phyloP scores from a whole-genome alignment of 2,797 vertebrate species.

The Macropus fuliginosus region DNA sequence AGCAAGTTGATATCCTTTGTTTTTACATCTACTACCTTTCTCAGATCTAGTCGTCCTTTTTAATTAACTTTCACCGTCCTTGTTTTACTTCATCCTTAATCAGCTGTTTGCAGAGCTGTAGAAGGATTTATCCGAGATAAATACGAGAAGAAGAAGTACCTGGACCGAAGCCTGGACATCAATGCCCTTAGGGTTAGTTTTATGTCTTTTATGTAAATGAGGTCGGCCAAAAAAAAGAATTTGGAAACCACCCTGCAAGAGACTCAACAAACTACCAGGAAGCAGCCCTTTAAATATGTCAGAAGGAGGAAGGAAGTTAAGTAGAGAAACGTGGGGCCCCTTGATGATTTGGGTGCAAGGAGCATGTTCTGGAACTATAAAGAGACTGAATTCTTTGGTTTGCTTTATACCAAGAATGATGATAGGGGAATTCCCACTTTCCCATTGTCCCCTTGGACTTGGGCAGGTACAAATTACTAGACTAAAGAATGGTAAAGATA shows the following conservation, averaged over 20 bases:
- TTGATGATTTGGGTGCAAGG: not conserved
- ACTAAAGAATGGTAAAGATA: conserved; percentile 9
- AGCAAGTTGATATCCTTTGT: not conserved
- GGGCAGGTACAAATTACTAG: conserved; percentile 9
- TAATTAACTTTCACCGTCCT: conserved; percentile 5
- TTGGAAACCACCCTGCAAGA: conserved; percentile 37
- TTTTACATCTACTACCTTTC: not conserved
- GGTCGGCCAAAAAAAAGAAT: not conserved
- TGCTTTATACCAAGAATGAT: conserved; percentile 40
- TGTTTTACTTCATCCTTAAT: conserved; percentile 84
- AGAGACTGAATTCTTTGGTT: conserved; percentile 22
- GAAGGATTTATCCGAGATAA: conserved; percentile 98
- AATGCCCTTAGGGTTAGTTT: conserved; percentile 91
- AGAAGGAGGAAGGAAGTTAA: conserved; percentile 29
- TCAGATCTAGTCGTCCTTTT: not conserved
- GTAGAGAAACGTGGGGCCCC: conserved; percentile 16
- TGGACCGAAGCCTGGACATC: conserved; percentile 97
- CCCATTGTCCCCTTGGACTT: conserved; percentile 34
- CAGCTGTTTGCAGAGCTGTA: conserved; percentile 86
- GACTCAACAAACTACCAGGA: conserved; percentile 26
- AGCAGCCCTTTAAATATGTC: conserved; percentile 23
- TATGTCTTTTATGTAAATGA: conserved; percentile 62
- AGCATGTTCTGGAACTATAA: not conserved
- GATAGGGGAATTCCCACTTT: conserved; percentile 11
- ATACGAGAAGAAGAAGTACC: conserved; percentile 98